Conservation (phyloP, 2,113 vertebrate genomes). For the Rhinolophus sinicus region DNA sequence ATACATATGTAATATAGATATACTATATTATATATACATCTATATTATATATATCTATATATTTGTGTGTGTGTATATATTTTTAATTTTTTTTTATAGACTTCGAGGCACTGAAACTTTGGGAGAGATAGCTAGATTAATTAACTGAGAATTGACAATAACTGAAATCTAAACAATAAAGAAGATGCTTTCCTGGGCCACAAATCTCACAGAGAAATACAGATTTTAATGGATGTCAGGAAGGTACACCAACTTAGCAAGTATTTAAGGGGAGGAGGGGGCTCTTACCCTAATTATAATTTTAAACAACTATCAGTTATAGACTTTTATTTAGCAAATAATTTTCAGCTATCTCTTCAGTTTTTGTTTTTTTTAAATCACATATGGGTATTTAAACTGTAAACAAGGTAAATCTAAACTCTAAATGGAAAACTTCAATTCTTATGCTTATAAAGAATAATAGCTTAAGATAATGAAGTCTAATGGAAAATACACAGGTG, state of each 20-base stretch:
- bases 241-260: conserved; percentile 13
- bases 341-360: neutral
- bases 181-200: neutral
- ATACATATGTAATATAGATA: too few species aligned
- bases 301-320: neutral
- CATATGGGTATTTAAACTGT: neutral
- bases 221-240: conserved; percentile 25
- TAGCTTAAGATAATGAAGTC: neutral
- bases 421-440: neutral
- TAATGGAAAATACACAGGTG: neutral
- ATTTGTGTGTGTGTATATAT: neutral
- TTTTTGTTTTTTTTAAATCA: neutral
- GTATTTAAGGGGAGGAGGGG: neutral
- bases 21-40: too few species aligned
- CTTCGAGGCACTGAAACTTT: neutral
- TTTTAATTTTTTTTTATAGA: neutral
- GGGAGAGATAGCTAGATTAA: conserved; percentile 20
- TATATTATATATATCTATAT: neutral
- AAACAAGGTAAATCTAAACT: conserved; percentile 17
- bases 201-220: conserved; percentile 50
- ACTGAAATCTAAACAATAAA: conserved; percentile 60
- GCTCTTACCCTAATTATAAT: conserved; percentile 16
- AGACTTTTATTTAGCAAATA: conserved; percentile 17
- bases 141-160: conserved; percentile 60
- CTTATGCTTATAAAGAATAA: neutral